Evolutionary conservation across 2,888 invertebrate genomes (phyloP), one percentile per base, ranked within the genome.

Genomic region (Vannuccia rotundouncinata): DNA sequence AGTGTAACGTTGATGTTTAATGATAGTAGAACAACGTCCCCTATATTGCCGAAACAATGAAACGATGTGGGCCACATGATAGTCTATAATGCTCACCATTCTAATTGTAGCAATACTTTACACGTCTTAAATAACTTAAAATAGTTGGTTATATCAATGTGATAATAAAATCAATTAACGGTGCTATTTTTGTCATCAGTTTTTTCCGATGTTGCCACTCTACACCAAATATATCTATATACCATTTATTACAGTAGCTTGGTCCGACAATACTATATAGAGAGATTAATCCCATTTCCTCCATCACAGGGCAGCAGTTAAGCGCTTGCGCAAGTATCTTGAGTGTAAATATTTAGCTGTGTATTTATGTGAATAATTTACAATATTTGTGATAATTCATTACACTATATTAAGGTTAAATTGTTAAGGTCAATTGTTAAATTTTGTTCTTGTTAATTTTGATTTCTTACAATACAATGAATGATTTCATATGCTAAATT

Each of bases 131-230:
- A n/a, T n/a, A n/a, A n/a, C n/a, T n/a, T n/a, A n/a, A n/a, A n/a
- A n/a, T n/a, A n/a, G n/a, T n/a, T n/a, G n/a, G n/a, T n/a, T n/a
- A 66, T 13, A 22, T 22, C 22, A 22, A n/a, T 66, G 66, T 66
- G 66, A 66, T 66, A 66, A 22, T n/a, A n/a, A n/a, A n/a, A n/a
- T n/a, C n/a, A n/a, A 27, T 22, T 66, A 2, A 22, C 25, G 66
- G 66, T 66, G 66, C 66, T 66, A 66, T 66, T 66, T 66, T 66
- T 66, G 66, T 66, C 22, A n/a, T 66, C 25, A 13, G 2, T 13
- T 13, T 13, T 13, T 66, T 66, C 66, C 66, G 66, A 66, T 27
- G 66, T 66, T 5, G 66, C 66, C 66, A 66, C 45, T 13, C 5
- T 45, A 17, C 17, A 45, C 17, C 45, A 13, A 45, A 13, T 45